Evolutionary conservation across 2,888 invertebrate species (phyloP).

Genomic region (Neuroscelio doddi): DNA sequence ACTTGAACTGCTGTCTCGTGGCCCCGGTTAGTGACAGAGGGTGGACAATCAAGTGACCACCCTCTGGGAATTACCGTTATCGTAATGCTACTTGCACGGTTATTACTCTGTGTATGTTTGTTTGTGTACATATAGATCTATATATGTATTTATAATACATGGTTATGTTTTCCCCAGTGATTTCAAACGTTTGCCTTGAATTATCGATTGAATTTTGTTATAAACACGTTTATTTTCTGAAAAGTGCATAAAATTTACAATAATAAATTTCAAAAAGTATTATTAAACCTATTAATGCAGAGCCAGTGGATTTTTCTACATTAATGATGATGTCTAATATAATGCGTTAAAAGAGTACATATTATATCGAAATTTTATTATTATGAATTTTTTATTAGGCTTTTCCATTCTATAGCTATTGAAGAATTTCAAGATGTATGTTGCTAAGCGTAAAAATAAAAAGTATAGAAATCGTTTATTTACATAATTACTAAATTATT

Average conservation of each 20-base stretch:
- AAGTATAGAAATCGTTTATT: too few species aligned
- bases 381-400: too few species aligned
- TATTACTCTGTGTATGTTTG: slow-evolving; percentile 21
- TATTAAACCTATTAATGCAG: too few species aligned
- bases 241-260: slow-evolving; percentile 6
- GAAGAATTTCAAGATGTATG: too few species aligned
- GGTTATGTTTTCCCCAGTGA: slow-evolving; percentile 3
- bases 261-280: too few species aligned
- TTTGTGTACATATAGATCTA: slow-evolving; percentile 10
- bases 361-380: too few species aligned
- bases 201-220: slow-evolving; percentile 15
- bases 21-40: slow-evolving; percentile 15
- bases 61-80: slow-evolving; percentile 21
- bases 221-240: slow-evolving; percentile 9
- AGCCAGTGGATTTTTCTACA: too few species aligned
- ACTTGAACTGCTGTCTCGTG: slow-evolving; percentile 13
- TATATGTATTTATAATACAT: slow-evolving; percentile 9
- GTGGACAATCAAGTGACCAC: slow-evolving; percentile 17
- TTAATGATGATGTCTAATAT: too few species aligned
- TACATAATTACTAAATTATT: too few species aligned
- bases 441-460: too few species aligned
- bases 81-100: slow-evolving; percentile 19
- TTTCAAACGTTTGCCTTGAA: slow-evolving; percentile 13
- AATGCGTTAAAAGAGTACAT: too few species aligned
- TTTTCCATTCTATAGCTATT: too few species aligned